A percentile compares a stretch with the other conserved stretches of the same genome.
These are phyloP conservation scores for Cyphotilapia sp. DNA, from an alignment of 2,113 vertebrate species.

Conservation along the genomic window DNA sequence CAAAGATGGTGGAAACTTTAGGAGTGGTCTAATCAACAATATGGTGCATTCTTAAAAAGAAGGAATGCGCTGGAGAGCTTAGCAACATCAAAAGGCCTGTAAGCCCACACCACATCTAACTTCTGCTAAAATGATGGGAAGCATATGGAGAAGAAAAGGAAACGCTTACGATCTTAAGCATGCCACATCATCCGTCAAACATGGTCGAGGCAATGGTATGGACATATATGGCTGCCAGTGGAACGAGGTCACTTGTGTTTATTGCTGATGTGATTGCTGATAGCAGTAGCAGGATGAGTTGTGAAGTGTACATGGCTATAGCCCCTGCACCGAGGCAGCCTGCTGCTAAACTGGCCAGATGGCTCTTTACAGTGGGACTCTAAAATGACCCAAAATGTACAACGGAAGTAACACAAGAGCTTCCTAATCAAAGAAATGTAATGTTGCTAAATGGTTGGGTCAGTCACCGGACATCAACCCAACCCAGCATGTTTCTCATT, in stretches of 20 bases:
- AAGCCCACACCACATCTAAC: not conserved
- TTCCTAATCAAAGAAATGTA: not conserved
- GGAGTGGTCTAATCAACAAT: not conserved
- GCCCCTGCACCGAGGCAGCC: not conserved
- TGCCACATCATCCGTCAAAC: not conserved
- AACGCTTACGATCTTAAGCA: not conserved
- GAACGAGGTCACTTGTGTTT: not conserved
- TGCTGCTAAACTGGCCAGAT: not conserved
- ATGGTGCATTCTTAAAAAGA: not conserved
- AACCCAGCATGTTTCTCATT: not conserved
- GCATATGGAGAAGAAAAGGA: not conserved
- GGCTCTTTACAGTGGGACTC: not conserved
- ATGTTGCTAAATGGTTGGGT: not conserved
- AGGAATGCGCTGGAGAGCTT: not conserved
- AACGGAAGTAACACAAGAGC: not conserved
- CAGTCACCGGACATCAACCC: not conserved
- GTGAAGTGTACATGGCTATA: not conserved
- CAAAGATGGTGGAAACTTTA: not conserved
- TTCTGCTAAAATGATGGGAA: not conserved
- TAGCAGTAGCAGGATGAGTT: not conserved
- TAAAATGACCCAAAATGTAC: not conserved
- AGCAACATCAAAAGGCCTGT: not conserved
- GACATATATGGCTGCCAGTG: not conserved
- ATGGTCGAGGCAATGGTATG: not conserved
- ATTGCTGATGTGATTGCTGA: not conserved